Conservation (phyloP, 1,140 invertebrate species). For the Galleria mellonella region DNA sequence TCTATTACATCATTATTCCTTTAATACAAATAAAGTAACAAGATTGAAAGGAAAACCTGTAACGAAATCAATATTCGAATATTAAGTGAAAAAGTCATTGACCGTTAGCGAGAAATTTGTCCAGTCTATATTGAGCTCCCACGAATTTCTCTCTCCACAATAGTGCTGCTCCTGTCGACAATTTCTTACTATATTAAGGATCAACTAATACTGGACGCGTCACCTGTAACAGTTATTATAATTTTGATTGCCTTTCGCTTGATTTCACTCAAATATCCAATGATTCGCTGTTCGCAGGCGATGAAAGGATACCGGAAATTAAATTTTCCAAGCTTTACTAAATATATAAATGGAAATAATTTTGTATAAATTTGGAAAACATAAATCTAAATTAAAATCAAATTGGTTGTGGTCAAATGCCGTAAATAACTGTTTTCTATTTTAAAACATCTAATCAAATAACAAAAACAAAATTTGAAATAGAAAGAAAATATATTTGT, state of each 20-base stretch:
- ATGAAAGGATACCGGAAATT: slow-evolving; percentile 42
- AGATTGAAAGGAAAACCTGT: too few relatives aligned
- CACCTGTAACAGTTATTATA: slow-evolving; percentile 39
- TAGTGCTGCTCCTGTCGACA: background rate
- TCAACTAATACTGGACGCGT: slow-evolving; percentile 11
- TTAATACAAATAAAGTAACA: too few relatives aligned
- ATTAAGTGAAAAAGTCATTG: slow-evolving; percentile 5
- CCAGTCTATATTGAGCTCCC: slow-evolving; percentile 6
- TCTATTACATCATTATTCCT: too few relatives aligned
- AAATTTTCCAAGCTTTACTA: slow-evolving; percentile 31
- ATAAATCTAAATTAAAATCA: too few relatives aligned
- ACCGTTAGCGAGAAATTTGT: slow-evolving; percentile 7
- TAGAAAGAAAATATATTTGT: too few relatives aligned
- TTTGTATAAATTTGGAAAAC: too few relatives aligned
- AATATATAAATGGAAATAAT: too few relatives aligned
- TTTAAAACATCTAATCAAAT: too few relatives aligned
- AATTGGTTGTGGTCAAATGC: too few relatives aligned
- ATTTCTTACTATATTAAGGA: background rate
- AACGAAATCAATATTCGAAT: slow-evolving; percentile 1
- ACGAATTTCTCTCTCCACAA: background rate
- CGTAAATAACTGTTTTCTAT: too few relatives aligned
- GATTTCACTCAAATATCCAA: slow-evolving; percentile 16
- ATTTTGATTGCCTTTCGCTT: slow-evolving; percentile 38
- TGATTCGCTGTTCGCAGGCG: slow-evolving; percentile 28
- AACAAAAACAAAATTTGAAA: too few relatives aligned